Evolutionary conservation across 2,113 vertebrate genomes (phyloP).

Genomic region (Mionectes macconnelli): DNA sequence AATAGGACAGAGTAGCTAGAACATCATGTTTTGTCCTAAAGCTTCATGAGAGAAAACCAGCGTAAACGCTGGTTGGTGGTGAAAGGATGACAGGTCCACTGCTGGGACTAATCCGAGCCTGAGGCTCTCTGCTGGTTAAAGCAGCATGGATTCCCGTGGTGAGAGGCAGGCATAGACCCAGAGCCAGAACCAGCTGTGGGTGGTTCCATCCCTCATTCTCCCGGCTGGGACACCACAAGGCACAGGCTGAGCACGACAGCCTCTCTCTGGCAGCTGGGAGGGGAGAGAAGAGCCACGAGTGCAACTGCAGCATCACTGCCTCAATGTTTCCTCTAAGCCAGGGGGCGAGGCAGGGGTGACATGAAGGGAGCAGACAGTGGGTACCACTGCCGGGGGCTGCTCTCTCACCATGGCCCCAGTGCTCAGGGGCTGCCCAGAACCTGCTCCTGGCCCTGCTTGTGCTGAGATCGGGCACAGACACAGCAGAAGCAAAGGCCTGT

Average conservation of each 20-base stretch:
- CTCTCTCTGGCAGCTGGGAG: not conserved
- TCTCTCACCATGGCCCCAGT: fast-evolving
- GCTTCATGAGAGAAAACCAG: not conserved
- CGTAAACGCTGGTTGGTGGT: not conserved
- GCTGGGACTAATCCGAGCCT: not conserved
- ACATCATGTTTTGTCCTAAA: not conserved
- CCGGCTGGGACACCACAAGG: not conserved
- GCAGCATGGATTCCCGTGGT: not conserved
- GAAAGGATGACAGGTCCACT: not conserved
- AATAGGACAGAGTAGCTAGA: not conserved
- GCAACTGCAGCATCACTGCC: not conserved
- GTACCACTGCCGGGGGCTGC: not conserved
- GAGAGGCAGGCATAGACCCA: not conserved
- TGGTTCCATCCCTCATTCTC: not conserved
- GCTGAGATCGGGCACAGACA: not conserved
- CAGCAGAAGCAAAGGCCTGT: not conserved
- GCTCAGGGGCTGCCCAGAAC: not conserved
- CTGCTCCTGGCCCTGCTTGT: not conserved
- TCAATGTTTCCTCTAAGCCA: fast-evolving
- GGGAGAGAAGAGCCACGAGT: fast-evolving
- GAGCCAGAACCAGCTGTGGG: not conserved
- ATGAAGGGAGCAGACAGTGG: not conserved
- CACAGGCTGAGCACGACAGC: not conserved
- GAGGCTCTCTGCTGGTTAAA: not conserved
- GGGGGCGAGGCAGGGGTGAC: not conserved